Percentiles rank a stretch among this genome's conserved stretches.
These are phyloP conservation scores for Caranx ignobilis DNA, from an alignment of 2,113 vertebrate genomes.

Conservation along the genomic window DNA sequence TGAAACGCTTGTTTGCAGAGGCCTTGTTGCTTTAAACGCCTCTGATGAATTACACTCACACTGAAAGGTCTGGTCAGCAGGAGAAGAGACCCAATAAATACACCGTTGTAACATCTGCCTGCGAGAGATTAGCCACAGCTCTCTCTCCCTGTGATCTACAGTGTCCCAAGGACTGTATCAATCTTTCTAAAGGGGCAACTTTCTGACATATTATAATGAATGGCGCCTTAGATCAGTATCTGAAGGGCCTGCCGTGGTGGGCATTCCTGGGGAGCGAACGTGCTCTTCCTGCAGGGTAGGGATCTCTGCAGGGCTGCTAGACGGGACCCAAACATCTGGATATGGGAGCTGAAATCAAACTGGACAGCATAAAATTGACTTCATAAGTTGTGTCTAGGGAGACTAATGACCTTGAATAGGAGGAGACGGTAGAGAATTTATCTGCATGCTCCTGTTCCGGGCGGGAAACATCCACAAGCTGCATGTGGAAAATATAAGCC, in stretches of 20 bases:
- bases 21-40: constrained; percentile 74
- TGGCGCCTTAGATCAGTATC: constrained; percentile 76
- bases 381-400: constrained; percentile 82
- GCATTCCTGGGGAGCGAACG: constrained; percentile 72
- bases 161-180: constrained; percentile 75
- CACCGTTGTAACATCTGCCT: constrained; percentile 70
- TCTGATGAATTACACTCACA: constrained; percentile 79
- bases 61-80: constrained; percentile 81
- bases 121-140: constrained; percentile 79
- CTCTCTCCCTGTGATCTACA: constrained; percentile 74
- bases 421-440: constrained; percentile 80
- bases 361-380: constrained; percentile 86
- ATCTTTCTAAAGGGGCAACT: constrained; percentile 81
- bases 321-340: constrained; percentile 80
- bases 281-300: constrained; percentile 66
- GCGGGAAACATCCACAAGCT: constrained; percentile 75
- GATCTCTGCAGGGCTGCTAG: constrained; percentile 49
- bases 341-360: constrained; percentile 78
- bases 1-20: constrained; percentile 79
- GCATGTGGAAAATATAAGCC: constrained; percentile 87
- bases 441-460: constrained; percentile 81
- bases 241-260: constrained; percentile 59
- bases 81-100: constrained; percentile 78
- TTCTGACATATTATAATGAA: constrained; percentile 82
- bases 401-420: constrained; percentile 80